phyloP scores from a whole-genome alignment of 2,888 invertebrate genomes.

The Troides aeacus region DNA sequence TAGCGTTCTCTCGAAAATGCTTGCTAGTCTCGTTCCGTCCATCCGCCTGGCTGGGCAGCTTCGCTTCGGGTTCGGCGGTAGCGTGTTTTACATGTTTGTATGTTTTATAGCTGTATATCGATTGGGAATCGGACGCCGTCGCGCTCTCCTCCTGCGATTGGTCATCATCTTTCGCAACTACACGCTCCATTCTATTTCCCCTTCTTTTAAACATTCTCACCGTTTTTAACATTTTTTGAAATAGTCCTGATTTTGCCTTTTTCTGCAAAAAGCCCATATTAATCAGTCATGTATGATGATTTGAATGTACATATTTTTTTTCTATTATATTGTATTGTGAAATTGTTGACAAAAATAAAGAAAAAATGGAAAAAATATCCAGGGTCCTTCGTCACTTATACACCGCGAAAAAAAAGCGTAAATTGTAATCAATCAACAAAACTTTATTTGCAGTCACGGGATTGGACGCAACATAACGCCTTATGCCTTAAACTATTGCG shows the following conservation, averaged over 20 bases:
- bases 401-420: too few species aligned
- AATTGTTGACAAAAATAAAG: too few species aligned
- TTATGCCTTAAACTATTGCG: too few species aligned
- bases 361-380: too few species aligned
- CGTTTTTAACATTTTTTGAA: constrained; percentile 56
- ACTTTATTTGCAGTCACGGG: too few species aligned
- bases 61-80: constrained; percentile 8
- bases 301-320: too few species aligned
- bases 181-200: constrained; percentile 34
- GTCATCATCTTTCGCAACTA: constrained; percentile 37
- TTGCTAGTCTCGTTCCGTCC: constrained; percentile 3
- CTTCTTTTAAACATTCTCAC: constrained; percentile 50
- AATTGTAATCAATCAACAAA: too few species aligned
- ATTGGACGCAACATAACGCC: too few species aligned
- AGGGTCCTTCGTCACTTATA: too few species aligned
- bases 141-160: constrained; percentile 52
- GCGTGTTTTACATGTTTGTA: constrained; percentile 25
- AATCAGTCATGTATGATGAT: too few species aligned
- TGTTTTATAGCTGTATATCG: constrained; percentile 52
- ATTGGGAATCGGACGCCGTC: constrained; percentile 40
- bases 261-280: constrained; percentile 36
- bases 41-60: constrained; percentile 2
- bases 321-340: too few species aligned
- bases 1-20: constrained; percentile 26
- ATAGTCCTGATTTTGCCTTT: constrained; percentile 45